phyloP scores from a whole-genome alignment of 2,797 vertebrate genomes.

The Pteropus rufus region DNA sequence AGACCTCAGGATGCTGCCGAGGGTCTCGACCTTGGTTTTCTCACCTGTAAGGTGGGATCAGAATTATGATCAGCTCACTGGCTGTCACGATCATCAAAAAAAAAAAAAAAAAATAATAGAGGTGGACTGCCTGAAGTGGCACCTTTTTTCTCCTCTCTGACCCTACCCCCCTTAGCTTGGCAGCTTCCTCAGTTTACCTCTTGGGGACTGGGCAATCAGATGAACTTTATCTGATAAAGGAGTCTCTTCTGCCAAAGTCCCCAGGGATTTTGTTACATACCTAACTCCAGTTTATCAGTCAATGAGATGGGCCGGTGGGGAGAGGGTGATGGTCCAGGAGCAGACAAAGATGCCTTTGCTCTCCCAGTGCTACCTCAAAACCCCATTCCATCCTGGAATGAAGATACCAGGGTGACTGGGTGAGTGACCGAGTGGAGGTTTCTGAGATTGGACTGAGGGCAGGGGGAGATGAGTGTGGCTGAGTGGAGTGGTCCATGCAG shows the following conservation, averaged over 20 bases:
- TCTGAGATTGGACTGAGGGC: neutral
- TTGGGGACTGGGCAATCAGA: neutral
- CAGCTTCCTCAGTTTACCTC: conserved; percentile 19
- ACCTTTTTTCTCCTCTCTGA: neutral
- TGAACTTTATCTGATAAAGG: neutral
- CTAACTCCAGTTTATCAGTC: neutral
- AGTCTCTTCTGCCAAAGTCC: conserved; percentile 23
- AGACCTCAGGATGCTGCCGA: neutral
- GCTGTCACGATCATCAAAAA: neutral
- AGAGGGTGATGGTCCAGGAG: neutral
- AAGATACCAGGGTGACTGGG: neutral
- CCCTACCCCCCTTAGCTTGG: neutral
- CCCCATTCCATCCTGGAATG: neutral
- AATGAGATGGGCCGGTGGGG: neutral
- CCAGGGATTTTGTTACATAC: neutral
- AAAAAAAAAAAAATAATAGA: neutral
- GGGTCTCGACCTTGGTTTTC: neutral
- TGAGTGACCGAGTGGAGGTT: rapidly evolving
- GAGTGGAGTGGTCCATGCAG: neutral
- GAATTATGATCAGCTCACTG: neutral
- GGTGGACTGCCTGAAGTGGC: neutral
- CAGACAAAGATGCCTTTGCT: neutral
- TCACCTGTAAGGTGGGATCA: neutral
- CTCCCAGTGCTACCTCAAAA: neutral
- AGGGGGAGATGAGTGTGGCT: neutral